Percentiles rank a stretch among this genome's conserved stretches.
Evolutionary conservation across 2,797 vertebrate genomes (phyloP).

Genomic region (Pantherophis alleghaniensis): DNA sequence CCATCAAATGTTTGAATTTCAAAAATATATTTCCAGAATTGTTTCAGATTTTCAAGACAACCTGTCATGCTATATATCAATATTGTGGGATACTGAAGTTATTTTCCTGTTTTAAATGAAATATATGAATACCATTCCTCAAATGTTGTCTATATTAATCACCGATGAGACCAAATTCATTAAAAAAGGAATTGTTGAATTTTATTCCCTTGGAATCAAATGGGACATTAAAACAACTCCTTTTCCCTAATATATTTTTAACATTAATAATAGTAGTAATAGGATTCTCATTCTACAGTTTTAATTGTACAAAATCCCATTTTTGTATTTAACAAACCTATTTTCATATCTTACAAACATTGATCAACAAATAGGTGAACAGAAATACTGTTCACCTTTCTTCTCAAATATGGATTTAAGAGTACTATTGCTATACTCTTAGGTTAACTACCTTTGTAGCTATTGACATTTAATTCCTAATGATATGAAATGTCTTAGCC

Average conservation of each 20-base stretch:
- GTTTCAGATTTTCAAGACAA: not conserved
- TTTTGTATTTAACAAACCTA: not conserved
- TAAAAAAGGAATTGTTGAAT: not conserved
- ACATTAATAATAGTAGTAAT: not conserved
- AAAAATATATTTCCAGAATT: not conserved
- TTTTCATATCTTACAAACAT: not conserved
- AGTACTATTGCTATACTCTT: not conserved
- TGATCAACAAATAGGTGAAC: not conserved
- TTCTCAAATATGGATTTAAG: not conserved
- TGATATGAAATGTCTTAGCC: not conserved
- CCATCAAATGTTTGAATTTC: not conserved
- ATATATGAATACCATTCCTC: not conserved
- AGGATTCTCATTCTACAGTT: not conserved
- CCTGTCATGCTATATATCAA: not conserved
- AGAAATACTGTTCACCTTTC: not conserved
- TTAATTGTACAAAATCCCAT: not conserved
- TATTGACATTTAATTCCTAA: not conserved
- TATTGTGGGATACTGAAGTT: not conserved
- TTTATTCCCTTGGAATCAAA: not conserved
- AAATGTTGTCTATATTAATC: not conserved
- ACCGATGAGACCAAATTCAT: not conserved
- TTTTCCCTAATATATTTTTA: not conserved
- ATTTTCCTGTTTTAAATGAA: no score
- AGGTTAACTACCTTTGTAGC: not conserved
- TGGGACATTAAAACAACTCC: not conserved